These are phyloP conservation scores for Brachyrhaphis roseni DNA, from an alignment of 2,797 vertebrate genomes.

Conservation along the genomic window DNA sequence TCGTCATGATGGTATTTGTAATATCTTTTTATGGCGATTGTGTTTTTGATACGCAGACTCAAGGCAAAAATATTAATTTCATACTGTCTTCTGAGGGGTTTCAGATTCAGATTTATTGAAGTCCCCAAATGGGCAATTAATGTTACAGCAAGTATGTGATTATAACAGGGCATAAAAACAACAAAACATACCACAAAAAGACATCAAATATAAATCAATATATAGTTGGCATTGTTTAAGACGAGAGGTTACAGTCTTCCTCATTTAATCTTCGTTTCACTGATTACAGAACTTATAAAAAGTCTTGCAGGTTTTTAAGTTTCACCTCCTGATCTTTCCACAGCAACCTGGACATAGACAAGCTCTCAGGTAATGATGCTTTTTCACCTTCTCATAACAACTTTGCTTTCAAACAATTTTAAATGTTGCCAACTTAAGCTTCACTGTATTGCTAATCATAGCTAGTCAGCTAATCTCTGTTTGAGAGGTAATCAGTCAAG, in stretches of 20 bases:
- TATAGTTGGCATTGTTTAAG: neutral
- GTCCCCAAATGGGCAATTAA: too few species aligned
- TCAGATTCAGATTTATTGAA: neutral
- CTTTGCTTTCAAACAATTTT: neutral
- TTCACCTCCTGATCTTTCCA: conserved; percentile 28
- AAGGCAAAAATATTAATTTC: neutral
- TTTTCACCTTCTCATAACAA: neutral
- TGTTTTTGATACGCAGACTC: neutral
- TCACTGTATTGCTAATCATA: neutral
- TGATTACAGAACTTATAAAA: neutral
- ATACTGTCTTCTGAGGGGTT: neutral
- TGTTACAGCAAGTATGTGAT: too few species aligned
- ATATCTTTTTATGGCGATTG: neutral
- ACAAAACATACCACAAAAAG: too few species aligned
- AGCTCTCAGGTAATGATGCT: conserved; percentile 75
- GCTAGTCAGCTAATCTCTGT: neutral
- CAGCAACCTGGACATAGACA: conserved; percentile 81
- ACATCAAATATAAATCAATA: too few species aligned
- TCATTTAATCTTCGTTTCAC: neutral
- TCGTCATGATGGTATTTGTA: neutral
- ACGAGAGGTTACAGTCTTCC: neutral
- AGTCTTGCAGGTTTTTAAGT: neutral
- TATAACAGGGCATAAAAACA: too few species aligned
- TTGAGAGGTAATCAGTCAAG: neutral
- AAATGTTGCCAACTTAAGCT: neutral